These are phyloP conservation scores for Bothrops jararaca DNA, from an alignment of 2,113 vertebrate genomes.

Conservation along the genomic window DNA sequence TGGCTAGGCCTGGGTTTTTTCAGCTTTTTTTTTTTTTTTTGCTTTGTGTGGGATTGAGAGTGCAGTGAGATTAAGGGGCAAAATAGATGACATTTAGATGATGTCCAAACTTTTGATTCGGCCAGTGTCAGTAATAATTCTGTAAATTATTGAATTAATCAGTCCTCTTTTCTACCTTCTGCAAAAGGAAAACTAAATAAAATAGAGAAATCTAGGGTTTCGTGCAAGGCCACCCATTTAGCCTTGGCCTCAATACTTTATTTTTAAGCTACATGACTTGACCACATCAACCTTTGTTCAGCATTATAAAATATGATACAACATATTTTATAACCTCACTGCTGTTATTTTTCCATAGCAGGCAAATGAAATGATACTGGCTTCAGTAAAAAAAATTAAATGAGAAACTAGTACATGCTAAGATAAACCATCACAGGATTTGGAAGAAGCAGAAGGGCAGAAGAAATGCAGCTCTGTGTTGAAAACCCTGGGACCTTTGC, in stretches of 20 bases:
- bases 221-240: constrained; percentile 13
- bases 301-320: constrained; percentile 9
- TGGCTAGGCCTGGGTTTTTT: not conserved
- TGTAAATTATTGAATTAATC: not conserved
- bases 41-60: not conserved
- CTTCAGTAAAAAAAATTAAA: not conserved
- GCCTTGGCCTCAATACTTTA: not conserved
- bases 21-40: not conserved
- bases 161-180: not conserved
- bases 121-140: not conserved
- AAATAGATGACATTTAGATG: not conserved
- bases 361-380: constrained; percentile 12
- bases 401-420: constrained; percentile 8
- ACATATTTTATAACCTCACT: constrained; percentile 8
- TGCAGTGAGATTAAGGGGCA: not conserved
- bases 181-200: not conserved
- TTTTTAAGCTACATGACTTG: constrained; percentile 3
- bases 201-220: not conserved
- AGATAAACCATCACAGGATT: constrained; percentile 1
- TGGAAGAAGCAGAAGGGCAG: not conserved
- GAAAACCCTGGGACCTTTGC: not conserved
- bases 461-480: not conserved
- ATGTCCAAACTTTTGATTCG: not conserved
- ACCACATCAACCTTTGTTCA: constrained; percentile 20
- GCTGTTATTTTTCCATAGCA: not conserved